phyloP scores from a whole-genome alignment of 2,797 vertebrate species.

The Choloepus didactylus region DNA sequence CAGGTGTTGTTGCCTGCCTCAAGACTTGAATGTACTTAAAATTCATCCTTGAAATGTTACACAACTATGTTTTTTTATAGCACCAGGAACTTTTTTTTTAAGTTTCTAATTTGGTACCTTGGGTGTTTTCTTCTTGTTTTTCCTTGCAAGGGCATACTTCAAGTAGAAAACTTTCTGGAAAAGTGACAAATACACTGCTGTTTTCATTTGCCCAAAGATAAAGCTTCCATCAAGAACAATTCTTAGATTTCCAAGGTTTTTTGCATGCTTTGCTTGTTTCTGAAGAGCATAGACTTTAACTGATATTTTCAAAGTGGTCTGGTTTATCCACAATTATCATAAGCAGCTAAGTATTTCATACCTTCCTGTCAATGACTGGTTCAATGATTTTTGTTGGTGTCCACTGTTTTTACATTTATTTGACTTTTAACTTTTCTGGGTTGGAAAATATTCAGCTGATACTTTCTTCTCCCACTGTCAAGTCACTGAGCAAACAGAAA shows the following conservation, averaged over 20 bases:
- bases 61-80: constrained; percentile 71
- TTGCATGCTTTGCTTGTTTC: not conserved
- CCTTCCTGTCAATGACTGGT: not conserved
- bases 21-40: constrained; percentile 77
- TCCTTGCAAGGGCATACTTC: constrained; percentile 70
- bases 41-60: constrained; percentile 82
- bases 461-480: not conserved
- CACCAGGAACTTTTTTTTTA: constrained; percentile 59
- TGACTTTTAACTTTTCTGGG: constrained; percentile 29
- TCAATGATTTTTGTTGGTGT: not conserved
- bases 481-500: not conserved
- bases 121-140: constrained; percentile 77
- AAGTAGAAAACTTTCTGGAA: constrained; percentile 69
- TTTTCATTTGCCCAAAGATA: constrained; percentile 12
- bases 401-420: not conserved
- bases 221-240: constrained; percentile 7
- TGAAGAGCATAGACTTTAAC: not conserved
- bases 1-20: constrained; percentile 72
- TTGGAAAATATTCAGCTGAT: constrained; percentile 27
- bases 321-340: constrained; percentile 11
- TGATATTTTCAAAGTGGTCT: not conserved
- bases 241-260: not conserved
- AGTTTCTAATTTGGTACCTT: constrained; percentile 78
- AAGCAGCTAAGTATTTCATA: not conserved
- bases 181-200: not conserved